Percentiles rank a stretch among this genome's conserved stretches.
These are phyloP conservation scores for Arenaria interpres DNA, from an alignment of 2,113 vertebrate genomes.

Conservation along the genomic window DNA sequence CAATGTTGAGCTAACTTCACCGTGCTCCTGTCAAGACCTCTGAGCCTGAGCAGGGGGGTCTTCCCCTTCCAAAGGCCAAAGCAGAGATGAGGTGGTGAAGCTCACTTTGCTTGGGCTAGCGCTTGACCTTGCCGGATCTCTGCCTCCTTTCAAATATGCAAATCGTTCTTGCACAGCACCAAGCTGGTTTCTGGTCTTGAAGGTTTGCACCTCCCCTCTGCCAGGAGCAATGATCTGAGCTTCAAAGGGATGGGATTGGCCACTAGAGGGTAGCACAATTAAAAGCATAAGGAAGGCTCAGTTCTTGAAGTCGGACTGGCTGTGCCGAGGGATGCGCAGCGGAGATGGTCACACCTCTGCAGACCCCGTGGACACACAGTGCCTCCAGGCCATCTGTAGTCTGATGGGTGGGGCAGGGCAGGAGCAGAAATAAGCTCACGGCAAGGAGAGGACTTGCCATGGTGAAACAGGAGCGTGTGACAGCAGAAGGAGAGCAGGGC, in stretches of 20 bases:
- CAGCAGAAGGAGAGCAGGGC: neutral
- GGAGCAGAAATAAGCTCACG: neutral
- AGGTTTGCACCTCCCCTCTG: neutral
- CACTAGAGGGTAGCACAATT: slow-evolving; percentile 72
- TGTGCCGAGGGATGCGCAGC: neutral
- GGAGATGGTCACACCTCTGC: neutral
- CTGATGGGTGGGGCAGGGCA: neutral
- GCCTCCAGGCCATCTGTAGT: neutral
- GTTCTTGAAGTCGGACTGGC: neutral
- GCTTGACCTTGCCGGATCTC: neutral
- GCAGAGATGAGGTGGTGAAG: neutral
- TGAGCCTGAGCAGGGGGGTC: neutral
- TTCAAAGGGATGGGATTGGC: neutral
- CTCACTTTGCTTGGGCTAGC: rapidly evolving
- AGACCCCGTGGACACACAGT: rapidly evolving
- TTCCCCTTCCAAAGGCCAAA: neutral
- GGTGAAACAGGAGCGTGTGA: neutral
- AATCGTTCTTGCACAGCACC: neutral
- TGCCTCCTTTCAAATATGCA: neutral
- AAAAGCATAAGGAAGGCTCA: slow-evolving; percentile 30
- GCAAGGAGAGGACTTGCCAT: rapidly evolving
- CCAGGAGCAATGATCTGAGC: neutral
- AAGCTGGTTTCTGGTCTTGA: neutral
- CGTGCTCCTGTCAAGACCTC: neutral
- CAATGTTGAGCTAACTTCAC: neutral